Evolutionary conservation across 2,888 invertebrate species (phyloP).

Genomic region (Hydropsyche betteni): DNA sequence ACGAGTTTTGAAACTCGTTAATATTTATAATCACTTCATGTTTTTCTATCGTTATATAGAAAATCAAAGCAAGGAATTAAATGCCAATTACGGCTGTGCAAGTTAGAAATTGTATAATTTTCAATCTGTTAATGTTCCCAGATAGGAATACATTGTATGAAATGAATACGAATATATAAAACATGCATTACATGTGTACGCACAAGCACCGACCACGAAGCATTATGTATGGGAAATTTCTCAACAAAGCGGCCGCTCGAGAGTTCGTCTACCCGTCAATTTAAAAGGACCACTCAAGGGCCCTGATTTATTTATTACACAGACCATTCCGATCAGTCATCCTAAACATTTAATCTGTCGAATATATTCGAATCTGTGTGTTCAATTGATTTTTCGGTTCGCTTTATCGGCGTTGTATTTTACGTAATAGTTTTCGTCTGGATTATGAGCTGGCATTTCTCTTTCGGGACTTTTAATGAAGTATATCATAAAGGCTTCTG

Average conservation of each 20-base stretch:
- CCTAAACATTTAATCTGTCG: constrained; percentile 31
- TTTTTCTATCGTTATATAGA: too few relatives aligned
- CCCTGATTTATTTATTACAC: constrained; percentile 47
- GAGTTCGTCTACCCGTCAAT: constrained; percentile 47
- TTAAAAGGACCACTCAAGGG: constrained; percentile 46
- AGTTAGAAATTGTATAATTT: too few relatives aligned
- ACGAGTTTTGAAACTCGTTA: too few relatives aligned
- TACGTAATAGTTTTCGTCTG: not conserved
- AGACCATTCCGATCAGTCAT: constrained; percentile 39
- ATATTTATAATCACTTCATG: too few relatives aligned
- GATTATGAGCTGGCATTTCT: not conserved
- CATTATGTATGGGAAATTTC: constrained; percentile 35
- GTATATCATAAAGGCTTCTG: constrained; percentile 22
- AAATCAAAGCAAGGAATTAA: too few relatives aligned
- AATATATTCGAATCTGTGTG: not conserved
- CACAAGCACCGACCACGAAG: not conserved
- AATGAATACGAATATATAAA: not conserved
- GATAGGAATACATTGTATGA: not conserved
- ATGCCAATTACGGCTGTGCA: too few relatives aligned
- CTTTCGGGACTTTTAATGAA: not conserved
- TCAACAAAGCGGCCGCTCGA: constrained; percentile 43
- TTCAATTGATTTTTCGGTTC: not conserved
- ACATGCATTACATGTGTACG: not conserved
- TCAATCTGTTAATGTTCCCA: too few relatives aligned
- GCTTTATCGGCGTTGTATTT: not conserved